These are phyloP conservation scores for Drosophila bocki DNA, from an alignment of 1,140 invertebrate species.

Conservation along the genomic window DNA sequence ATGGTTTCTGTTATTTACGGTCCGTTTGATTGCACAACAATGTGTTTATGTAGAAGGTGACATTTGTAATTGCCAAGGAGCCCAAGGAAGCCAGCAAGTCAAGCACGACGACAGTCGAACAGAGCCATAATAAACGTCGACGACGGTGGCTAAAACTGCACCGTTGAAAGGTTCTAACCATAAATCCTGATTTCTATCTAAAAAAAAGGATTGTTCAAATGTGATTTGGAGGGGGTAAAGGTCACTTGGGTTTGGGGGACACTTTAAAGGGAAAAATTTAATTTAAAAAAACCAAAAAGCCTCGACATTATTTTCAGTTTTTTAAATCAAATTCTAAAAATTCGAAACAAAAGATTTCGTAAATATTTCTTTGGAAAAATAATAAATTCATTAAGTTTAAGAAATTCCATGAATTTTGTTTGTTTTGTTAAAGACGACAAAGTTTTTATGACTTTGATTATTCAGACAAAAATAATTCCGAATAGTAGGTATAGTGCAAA, in stretches of 20 bases:
- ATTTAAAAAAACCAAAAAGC: background rate
- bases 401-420: background rate
- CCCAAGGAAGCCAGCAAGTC: constrained; percentile 26
- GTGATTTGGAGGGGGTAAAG: background rate
- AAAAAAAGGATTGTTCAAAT: constrained; percentile 4
- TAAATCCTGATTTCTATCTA: constrained; percentile 52
- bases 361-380: background rate
- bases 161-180: constrained; percentile 24
- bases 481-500: background rate
- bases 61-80: constrained; percentile 61
- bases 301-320: background rate
- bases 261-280: background rate
- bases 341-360: fast-evolving
- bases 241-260: background rate
- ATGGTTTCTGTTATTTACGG: constrained; percentile 60
- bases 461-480: background rate
- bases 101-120: constrained; percentile 28
- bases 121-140: constrained; percentile 9
- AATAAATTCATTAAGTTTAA: background rate
- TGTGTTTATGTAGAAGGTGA: constrained; percentile 64
- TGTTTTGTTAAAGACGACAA: background rate
- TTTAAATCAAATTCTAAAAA: background rate
- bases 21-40: constrained; percentile 72
- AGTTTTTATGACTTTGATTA: background rate
- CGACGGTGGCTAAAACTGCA: background rate